Evolutionary conservation across 2,113 vertebrate species (phyloP).

Genomic region (Carassius carassius): DNA sequence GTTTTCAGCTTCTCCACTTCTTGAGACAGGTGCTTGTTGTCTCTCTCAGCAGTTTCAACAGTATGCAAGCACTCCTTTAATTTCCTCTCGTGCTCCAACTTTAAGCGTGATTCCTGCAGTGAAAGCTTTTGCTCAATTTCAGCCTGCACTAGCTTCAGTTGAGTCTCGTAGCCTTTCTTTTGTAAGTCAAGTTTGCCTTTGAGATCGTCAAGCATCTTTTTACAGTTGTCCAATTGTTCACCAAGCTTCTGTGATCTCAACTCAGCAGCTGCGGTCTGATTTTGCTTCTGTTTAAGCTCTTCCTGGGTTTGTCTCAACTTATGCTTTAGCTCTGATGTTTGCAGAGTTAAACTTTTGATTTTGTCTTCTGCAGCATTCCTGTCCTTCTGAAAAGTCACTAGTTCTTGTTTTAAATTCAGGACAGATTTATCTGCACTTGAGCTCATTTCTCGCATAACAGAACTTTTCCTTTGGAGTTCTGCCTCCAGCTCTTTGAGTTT

Average conservation of each 20-base stretch:
- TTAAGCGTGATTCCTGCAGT: constrained; percentile 71
- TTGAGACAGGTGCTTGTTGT: constrained; percentile 70
- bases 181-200: constrained; percentile 86
- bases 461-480: constrained; percentile 78
- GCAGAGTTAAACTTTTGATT: constrained; percentile 72
- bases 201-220: constrained; percentile 77
- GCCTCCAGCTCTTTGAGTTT: constrained; percentile 68
- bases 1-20: constrained; percentile 64
- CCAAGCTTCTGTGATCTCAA: constrained; percentile 81
- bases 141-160: constrained; percentile 77
- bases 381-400: constrained; percentile 80
- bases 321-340: constrained; percentile 80
- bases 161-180: constrained; percentile 82
- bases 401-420: constrained; percentile 82
- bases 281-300: constrained; percentile 80
- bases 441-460: constrained; percentile 76
- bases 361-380: constrained; percentile 80
- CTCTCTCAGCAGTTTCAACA: constrained; percentile 64
- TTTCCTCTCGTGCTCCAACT: constrained; percentile 69
- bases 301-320: constrained; percentile 76
- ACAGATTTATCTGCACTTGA: constrained; percentile 80
- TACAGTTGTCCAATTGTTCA: constrained; percentile 83
- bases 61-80: constrained; percentile 62
- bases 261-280: constrained; percentile 74
- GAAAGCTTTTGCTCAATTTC: constrained; percentile 79